A percentile compares a stretch with the other conserved stretches of the same genome.
Evolutionary conservation across 2,113 vertebrate species (phyloP).

Genomic region (Xenopus laevis): DNA sequence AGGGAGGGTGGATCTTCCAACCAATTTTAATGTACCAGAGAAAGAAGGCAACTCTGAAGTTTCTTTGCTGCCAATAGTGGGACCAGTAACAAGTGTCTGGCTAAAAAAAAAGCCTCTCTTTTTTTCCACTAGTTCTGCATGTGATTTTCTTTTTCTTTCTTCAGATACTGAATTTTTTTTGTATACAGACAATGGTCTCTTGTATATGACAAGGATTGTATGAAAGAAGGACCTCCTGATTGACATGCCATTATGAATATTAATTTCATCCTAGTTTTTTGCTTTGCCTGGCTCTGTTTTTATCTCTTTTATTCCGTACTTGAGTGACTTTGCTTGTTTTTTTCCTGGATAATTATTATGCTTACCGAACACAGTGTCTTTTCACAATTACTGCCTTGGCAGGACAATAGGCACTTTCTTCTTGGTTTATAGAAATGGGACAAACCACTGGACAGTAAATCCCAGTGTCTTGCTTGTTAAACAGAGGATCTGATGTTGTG

Average conservation of each 20-base stretch:
- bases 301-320: conserved; percentile 54
- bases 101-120: conserved; percentile 44
- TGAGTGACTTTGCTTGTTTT: conserved; percentile 62
- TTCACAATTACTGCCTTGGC: conserved; percentile 65
- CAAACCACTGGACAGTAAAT: conserved; percentile 57
- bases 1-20: conserved; percentile 48
- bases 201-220: conserved; percentile 59
- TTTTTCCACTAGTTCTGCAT: conserved; percentile 40
- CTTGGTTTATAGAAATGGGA: conserved; percentile 55
- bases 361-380: conserved; percentile 59
- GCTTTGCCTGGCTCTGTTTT: conserved; percentile 54
- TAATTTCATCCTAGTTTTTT: conserved; percentile 64
- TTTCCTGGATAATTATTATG: conserved; percentile 63
- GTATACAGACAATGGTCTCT: conserved; percentile 66
- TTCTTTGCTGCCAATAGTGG: conserved; percentile 46
- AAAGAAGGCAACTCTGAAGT: conserved; percentile 50
- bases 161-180: conserved; percentile 55
- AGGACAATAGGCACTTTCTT: conserved; percentile 72
- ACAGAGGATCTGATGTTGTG: conserved; percentile 55
- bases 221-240: conserved; percentile 62
- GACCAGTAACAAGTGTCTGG: conserved; percentile 40
- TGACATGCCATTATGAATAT: conserved; percentile 68
- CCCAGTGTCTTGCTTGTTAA: conserved; percentile 50
- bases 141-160: conserved; percentile 52
- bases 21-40: conserved; percentile 50